Evolutionary conservation across 1,140 invertebrate genomes (phyloP), one percentile per base, ranked within the genome.

Genomic region (Procambarus clarkii): DNA sequence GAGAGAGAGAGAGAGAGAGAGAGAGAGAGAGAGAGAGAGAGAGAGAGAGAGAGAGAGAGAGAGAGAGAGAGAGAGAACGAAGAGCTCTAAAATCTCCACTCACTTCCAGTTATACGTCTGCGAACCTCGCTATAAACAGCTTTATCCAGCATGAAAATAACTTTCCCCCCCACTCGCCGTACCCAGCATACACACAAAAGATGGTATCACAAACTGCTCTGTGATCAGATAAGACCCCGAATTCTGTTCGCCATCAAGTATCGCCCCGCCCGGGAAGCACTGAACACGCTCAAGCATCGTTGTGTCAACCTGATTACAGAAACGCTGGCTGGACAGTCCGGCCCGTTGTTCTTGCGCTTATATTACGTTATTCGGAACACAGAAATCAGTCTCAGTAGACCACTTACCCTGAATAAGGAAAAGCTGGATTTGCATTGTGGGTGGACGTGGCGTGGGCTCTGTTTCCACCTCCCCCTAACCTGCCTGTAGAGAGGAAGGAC

Each of bases 1-100:
- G 15, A 69, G 64, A 69, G 64, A 69, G 64, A 69, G 64, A 69
- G 64, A 69, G 64, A 69, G 64, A 69, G 64, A 69, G 64, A 69
- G 64, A 69, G 64, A 69, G 13, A 69, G 64, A 13, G 64, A 69
- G 50, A 54, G 50, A 54, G 50, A 54, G 50, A 54, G 50, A 54
- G 50, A 54, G 50, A 54, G 50, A 54, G 50, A 54, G 50, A 54
- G 50, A 54, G 50, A 54, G 50, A 54, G 50, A 54, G 50, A 54
- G 50, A 54, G 50, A 54, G 50, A 54, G 50, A 54, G 50, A 54
- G 50, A 54, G 50, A 21, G 60, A 15, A 18, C 34, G 34, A 58
- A 64, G 60, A 64, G 18, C 18, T 64, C 21, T 64, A 1, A 18
- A 21, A 18, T 5, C 21, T 64, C 18, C 60, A 18, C 3, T 64